These are phyloP conservation scores for Lagenorhynchus albirostris DNA, from an alignment of 2,113 vertebrate genomes.

Conservation along the genomic window DNA sequence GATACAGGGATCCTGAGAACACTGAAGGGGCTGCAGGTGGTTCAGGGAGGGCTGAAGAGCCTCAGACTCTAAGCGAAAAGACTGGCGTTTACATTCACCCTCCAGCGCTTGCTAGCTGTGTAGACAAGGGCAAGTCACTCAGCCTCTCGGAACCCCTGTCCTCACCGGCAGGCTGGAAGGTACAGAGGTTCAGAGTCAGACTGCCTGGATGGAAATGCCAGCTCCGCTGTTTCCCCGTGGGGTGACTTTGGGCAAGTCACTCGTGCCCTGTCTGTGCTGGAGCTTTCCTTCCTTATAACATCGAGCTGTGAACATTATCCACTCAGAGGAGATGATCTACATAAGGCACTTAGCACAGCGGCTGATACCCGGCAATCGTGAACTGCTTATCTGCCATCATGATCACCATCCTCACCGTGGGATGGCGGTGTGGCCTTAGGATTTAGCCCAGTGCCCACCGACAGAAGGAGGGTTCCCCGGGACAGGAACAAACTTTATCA, in stretches of 20 bases:
- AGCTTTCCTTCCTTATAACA: neutral
- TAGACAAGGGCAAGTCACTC: neutral
- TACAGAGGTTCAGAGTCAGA: neutral
- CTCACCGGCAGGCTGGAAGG: neutral
- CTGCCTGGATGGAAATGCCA: neutral
- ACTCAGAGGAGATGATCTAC: neutral
- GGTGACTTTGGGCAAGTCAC: neutral
- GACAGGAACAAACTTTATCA: neutral
- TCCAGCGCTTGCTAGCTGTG: neutral
- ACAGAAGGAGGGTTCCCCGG: neutral
- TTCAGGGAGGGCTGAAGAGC: neutral
- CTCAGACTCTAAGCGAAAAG: neutral
- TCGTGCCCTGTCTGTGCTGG: rapidly evolving
- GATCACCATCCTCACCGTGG: rapidly evolving
- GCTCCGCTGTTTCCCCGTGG: neutral
- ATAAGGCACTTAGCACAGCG: rapidly evolving
- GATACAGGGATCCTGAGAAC: neutral
- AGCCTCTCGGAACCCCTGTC: neutral
- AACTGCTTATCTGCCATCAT: neutral
- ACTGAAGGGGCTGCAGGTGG: neutral
- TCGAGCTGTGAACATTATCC: neutral
- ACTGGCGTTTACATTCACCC: no score
- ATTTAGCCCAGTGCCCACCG: neutral
- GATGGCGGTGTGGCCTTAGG: neutral
- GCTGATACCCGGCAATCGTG: neutral